A percentile compares a stretch with the other conserved stretches of the same genome.
Evolutionary conservation across 2,113 vertebrate species (phyloP).

Genomic region (Mustelus asterias): DNA sequence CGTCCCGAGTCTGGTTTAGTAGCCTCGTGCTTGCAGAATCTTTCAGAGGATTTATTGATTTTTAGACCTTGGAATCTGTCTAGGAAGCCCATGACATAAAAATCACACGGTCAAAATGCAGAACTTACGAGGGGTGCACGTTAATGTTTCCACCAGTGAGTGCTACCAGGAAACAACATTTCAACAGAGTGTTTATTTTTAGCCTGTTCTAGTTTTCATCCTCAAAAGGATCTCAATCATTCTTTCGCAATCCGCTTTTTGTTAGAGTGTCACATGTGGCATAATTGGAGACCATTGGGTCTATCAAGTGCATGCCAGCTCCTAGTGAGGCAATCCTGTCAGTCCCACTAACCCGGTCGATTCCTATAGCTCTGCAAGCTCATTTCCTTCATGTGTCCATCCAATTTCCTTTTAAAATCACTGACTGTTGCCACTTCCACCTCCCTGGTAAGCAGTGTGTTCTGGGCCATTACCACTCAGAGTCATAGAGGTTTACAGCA

Average conservation of each 20-base stretch:
- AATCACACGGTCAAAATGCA: background rate
- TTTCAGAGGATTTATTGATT: background rate
- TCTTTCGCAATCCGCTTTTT: background rate
- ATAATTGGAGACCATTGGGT: too few species aligned
- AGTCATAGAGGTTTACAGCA: too few species aligned
- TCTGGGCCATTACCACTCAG: too few species aligned
- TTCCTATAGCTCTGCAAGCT: too few species aligned
- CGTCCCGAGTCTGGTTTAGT: background rate
- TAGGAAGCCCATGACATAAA: background rate
- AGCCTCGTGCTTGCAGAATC: background rate
- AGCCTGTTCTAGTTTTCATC: background rate
- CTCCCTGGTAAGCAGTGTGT: too few species aligned
- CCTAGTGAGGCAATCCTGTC: too few species aligned
- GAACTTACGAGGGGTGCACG: background rate
- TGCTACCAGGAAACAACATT: background rate
- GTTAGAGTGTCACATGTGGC: background rate
- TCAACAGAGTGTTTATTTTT: background rate
- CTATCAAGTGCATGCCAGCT: too few species aligned
- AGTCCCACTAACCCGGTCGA: too few species aligned
- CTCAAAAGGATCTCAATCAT: background rate
- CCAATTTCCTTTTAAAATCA: too few species aligned
- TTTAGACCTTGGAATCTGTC: background rate
- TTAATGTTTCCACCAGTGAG: background rate
- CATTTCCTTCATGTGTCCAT: too few species aligned
- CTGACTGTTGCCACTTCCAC: too few species aligned